A percentile compares a stretch with the other conserved stretches of the same genome.
Conservation (phyloP, 2,113 vertebrate species). For the Oophaga pumilio region DNA sequence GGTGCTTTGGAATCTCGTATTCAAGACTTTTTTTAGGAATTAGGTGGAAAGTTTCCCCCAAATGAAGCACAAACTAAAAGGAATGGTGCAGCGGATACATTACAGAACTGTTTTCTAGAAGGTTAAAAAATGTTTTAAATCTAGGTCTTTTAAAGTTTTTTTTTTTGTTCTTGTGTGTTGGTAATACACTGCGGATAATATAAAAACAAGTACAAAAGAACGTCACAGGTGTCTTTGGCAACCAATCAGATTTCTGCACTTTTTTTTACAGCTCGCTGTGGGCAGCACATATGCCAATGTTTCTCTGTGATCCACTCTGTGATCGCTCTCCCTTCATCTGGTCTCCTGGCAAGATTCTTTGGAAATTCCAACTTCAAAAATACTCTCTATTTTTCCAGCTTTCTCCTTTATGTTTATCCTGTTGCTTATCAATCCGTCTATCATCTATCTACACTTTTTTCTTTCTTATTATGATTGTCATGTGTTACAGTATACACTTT, state of each 20-base stretch:
- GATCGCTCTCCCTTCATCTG: not conserved
- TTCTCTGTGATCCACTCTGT: not conserved
- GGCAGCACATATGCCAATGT: not conserved
- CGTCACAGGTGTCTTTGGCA: not conserved
- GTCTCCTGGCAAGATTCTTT: not conserved
- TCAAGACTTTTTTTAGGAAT: too few species aligned
- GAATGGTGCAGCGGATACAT: too few species aligned
- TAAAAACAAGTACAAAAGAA: not conserved
- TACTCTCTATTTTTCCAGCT: not conserved
- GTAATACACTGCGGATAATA: not conserved
- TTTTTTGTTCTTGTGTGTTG: not conserved
- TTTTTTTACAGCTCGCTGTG: not conserved
- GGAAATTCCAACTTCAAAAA: not conserved
- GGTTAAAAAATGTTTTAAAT: too few species aligned
- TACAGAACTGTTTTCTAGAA: too few species aligned
- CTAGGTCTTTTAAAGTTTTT: not conserved
- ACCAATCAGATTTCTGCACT: not conserved
- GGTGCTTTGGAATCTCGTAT: too few species aligned
- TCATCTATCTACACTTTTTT: not conserved
- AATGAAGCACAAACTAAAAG: too few species aligned
- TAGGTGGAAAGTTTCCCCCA: too few species aligned
- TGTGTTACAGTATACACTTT: not conserved
- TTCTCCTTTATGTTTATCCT: not conserved
- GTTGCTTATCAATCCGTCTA: not conserved
- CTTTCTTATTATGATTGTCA: not conserved